phyloP scores from a whole-genome alignment of 1,140 invertebrate genomes.

The Euura saliciscinereae region DNA sequence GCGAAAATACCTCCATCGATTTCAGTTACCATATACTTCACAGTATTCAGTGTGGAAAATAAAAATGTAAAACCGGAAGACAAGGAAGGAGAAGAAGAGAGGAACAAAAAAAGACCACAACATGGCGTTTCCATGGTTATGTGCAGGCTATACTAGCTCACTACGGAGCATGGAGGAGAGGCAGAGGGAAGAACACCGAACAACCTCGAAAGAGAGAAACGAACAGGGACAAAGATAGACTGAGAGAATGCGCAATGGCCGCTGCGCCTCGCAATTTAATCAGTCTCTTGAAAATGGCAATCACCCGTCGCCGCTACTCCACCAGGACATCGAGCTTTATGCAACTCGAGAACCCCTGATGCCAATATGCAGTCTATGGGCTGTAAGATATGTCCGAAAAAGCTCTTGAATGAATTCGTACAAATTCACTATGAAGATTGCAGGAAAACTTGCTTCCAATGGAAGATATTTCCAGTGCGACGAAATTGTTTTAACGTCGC shows the following conservation, averaged over 20 bases:
- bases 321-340: background rate
- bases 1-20: conserved; percentile 1
- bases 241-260: conserved; percentile 2
- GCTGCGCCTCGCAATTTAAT: conserved; percentile 6
- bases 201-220: background rate
- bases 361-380: no score
- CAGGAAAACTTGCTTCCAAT: no score
- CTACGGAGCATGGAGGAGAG: background rate
- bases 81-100: background rate
- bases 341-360: background rate
- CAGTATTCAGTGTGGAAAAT: background rate
- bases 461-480: no score
- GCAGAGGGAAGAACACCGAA: background rate
- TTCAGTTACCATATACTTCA: background rate
- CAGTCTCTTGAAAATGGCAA: conserved; percentile 7
- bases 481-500: no score
- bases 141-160: background rate
- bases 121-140: conserved; percentile 7
- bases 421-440: no score
- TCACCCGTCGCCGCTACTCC: background rate
- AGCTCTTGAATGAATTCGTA: no score
- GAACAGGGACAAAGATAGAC: background rate
- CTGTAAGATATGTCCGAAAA: no score
- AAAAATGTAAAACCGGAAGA: background rate
- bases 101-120: background rate